Evolutionary conservation across 2,888 invertebrate genomes (phyloP), one percentile per base, ranked within the genome.

Genomic region (Euplagia quadripunctaria): DNA sequence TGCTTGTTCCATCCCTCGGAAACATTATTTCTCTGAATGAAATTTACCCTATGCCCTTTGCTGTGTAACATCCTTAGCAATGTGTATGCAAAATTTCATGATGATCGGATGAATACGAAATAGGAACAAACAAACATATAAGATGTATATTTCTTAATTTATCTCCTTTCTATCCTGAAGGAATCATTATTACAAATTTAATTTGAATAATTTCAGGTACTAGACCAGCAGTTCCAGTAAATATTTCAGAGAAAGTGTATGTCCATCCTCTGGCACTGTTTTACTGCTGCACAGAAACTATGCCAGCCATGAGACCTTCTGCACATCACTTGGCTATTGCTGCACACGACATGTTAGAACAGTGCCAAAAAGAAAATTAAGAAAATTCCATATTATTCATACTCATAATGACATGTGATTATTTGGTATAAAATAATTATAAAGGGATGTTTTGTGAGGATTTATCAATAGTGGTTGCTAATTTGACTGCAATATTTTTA

Each of bases 191-290:
- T 7, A 11, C 6, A 31, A 46, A 0, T 6, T 51, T 20, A 11
- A 16, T 65, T 51, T 12, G 4, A 63, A 41, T 17, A 51, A 31
- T 85, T 87, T 49, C 86, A 97, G 98, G 98, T 63, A 97, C 97
- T 1, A 96, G 98, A 0, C 98, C 98, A 0, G 91, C 96, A 1
- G 87, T 98, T 31, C 98, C 98, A 0, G 96, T 96, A 20, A 92
- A 96, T 73, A 96, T 97, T 76, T 92, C 96, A 0, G 96, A 95
- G 74, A 90, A 94, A n/a, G 94, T 96, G 51, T 98, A 98, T 86
- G 93, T 95, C 16, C 92, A 93, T 9, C 96, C 98, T 0, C 94
- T 98, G 3, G 97, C 97, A 58, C 83, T 98, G 77, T 98, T 97
- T 93, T 96, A 96, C 89, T 96, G 96, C 79, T 98, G 98, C 88